Evolutionary conservation across 2,888 invertebrate genomes (phyloP).

Genomic region (Caenorhabditis sinica): DNA sequence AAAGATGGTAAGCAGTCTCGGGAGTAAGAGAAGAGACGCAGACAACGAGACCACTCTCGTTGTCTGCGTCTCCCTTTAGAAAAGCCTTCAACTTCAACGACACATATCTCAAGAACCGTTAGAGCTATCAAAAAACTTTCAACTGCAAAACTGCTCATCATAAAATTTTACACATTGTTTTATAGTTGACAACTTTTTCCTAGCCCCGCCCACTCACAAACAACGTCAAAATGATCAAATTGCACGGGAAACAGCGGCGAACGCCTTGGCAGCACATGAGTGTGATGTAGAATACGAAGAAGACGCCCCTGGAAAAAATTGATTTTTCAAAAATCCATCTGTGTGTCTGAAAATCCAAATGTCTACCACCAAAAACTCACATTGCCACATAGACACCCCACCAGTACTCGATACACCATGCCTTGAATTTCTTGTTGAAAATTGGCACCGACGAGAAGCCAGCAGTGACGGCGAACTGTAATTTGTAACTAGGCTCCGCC

Average conservation of each 20-base stretch:
- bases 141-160: background rate
- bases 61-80: background rate
- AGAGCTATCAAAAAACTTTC: too few species aligned
- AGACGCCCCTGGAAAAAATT: conserved; percentile 32
- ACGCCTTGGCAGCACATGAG: conserved; percentile 31
- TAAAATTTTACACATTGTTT: background rate
- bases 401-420: conserved; percentile 43
- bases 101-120: too few species aligned
- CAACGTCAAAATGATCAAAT: conserved; percentile 23
- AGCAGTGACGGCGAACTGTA: conserved; percentile 37
- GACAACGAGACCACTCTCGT: background rate
- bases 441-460: conserved; percentile 41
- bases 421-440: conserved; percentile 12
- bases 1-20: background rate
- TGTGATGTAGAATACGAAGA: conserved; percentile 43
- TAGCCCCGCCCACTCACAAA: conserved; percentile 11
- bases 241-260: conserved; percentile 45
- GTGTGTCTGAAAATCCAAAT: background rate
- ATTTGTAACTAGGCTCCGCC: background rate
- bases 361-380: background rate
- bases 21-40: background rate
- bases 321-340: background rate
- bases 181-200: background rate
- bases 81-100: too few species aligned
- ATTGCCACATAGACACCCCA: conserved; percentile 30